These are phyloP conservation scores for Apamea sordens DNA, from an alignment of 2,888 invertebrate genomes.

Conservation along the genomic window DNA sequence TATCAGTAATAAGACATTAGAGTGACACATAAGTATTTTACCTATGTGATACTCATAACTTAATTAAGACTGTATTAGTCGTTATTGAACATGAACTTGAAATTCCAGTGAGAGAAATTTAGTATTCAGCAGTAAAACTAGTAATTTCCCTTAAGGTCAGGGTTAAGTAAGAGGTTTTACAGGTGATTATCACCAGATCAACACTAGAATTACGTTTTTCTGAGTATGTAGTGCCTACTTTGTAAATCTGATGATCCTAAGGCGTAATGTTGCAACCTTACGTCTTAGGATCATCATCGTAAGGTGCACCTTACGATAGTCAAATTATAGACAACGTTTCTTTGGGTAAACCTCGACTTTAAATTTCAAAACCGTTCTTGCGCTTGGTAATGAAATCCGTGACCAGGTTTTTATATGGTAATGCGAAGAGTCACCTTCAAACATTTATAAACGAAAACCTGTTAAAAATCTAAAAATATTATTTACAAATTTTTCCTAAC, in stretches of 20 bases:
- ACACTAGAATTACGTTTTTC: not conserved
- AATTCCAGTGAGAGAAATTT: not conserved
- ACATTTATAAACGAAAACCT: constrained; percentile 3
- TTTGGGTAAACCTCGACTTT: constrained; percentile 21
- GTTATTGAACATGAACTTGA: not conserved
- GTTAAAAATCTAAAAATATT: not conserved
- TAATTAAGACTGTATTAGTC: not conserved
- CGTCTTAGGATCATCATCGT: not conserved
- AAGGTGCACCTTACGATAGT: constrained; percentile 11
- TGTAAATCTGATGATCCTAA: constrained; percentile 7
- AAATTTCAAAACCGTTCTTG: constrained; percentile 42
- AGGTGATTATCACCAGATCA: not conserved
- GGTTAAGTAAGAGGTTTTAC: not conserved
- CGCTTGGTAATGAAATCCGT: constrained; percentile 51
- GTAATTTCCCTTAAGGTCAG: not conserved
- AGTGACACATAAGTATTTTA: too few species aligned
- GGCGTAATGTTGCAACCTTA: not conserved
- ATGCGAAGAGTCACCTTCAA: not conserved
- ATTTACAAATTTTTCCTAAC: not conserved
- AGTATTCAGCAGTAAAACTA: not conserved
- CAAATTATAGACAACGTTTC: not conserved
- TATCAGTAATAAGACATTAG: not conserved
- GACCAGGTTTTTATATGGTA: constrained; percentile 33
- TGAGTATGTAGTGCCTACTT: not conserved
- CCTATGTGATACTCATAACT: not conserved